Evolutionary conservation across 2,888 invertebrate genomes (phyloP).

Genomic region (Spisula solida): DNA sequence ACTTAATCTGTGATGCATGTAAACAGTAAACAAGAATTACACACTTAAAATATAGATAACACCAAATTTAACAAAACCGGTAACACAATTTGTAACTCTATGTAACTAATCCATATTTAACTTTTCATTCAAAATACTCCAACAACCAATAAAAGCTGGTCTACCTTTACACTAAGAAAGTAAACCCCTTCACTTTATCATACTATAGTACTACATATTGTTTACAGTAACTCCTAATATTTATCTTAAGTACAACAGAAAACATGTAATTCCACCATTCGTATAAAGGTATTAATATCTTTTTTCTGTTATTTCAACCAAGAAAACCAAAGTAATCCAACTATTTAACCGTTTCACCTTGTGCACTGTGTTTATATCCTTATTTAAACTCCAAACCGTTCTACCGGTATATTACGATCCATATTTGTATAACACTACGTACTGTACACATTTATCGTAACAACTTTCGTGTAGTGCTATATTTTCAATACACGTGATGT

Average conservation of each 20-base stretch:
- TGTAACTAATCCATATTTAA: constrained; percentile 22
- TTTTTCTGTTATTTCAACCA: not conserved
- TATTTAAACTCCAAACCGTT: constrained; percentile 30
- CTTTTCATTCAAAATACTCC: constrained; percentile 6
- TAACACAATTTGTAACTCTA: not conserved
- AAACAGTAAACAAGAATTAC: not conserved
- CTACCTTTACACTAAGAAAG: not conserved
- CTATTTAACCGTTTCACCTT: constrained; percentile 9
- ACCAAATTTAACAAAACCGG: not conserved
- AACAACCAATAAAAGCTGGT: not conserved
- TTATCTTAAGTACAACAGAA: not conserved
- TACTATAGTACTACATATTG: not conserved
- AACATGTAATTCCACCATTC: not conserved
- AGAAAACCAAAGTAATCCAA: constrained; percentile 35
- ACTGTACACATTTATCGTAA: constrained; percentile 41
- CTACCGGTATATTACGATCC: constrained; percentile 16
- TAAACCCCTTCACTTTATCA: not conserved
- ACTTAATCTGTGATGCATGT: not conserved
- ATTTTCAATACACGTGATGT: constrained; percentile 47
- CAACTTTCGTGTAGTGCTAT: constrained; percentile 35
- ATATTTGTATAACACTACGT: constrained; percentile 26
- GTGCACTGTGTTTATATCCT: constrained; percentile 11
- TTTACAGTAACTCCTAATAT: not conserved
- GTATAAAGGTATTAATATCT: not conserved
- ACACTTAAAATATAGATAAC: constrained; percentile 9